phyloP scores from a whole-genome alignment of 2,113 vertebrate species.

The Talpa occidentalis region DNA sequence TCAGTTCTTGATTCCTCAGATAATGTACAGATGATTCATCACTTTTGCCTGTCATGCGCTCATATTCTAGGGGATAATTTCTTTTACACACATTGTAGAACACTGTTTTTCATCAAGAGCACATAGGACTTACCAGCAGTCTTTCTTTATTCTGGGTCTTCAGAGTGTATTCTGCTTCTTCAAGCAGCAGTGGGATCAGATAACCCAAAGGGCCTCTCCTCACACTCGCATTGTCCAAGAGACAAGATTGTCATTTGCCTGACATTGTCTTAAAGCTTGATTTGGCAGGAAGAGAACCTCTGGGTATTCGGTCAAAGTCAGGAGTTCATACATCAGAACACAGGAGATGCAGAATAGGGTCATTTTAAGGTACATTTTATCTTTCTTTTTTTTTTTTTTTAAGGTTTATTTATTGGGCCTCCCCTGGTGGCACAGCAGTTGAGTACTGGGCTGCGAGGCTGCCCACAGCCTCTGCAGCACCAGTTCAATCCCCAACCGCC shows the following conservation, averaged over 20 bases:
- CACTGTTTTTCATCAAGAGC: not conserved
- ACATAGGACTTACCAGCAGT: not conserved
- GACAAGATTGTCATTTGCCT: not conserved
- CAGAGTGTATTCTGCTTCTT: not conserved
- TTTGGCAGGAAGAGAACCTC: not conserved
- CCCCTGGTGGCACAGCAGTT: too few species aligned
- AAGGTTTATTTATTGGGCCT: too few species aligned
- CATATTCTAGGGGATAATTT: not conserved
- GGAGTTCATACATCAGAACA: not conserved
- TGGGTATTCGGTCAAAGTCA: not conserved
- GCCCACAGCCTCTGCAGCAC: too few species aligned
- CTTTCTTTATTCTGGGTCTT: not conserved
- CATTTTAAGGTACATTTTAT: not conserved
- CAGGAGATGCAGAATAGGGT: not conserved
- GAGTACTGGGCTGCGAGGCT: too few species aligned
- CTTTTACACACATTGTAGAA: not conserved
- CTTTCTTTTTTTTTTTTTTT: too few species aligned
- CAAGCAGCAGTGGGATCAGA: not conserved
- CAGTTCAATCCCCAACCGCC: too few species aligned
- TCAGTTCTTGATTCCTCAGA: not conserved
- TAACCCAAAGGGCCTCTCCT: not conserved
- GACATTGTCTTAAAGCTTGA: not conserved
- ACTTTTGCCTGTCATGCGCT: conserved; percentile 6
- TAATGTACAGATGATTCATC: conserved; percentile 3
- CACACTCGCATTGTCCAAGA: not conserved